Percentiles rank a stretch among this genome's conserved stretches.
These are phyloP conservation scores for Aurelia sp. DNA, from an alignment of 30 jellyfish, hydroid and myxozoan species.

Conservation along the genomic window DNA sequence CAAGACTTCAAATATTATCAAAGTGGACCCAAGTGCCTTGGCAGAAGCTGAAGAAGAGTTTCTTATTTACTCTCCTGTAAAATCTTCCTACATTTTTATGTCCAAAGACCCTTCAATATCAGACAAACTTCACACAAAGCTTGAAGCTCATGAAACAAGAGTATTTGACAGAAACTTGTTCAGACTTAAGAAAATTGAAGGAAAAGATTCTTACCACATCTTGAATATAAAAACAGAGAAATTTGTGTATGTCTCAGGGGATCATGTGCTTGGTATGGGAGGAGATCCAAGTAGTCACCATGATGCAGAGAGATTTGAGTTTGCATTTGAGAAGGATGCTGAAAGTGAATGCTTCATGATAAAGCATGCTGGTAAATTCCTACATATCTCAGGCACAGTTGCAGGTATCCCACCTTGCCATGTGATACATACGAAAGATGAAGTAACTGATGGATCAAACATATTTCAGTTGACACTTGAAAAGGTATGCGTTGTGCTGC, in stretches of 20 bases:
- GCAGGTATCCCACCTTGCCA: slow-evolving; percentile 69
- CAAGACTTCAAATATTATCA: slow-evolving; percentile 8
- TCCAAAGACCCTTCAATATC: slow-evolving; percentile 72
- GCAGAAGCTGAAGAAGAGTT: slow-evolving; percentile 56
- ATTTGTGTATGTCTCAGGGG: slow-evolving; percentile 60
- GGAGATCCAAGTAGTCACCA: slow-evolving; percentile 36
- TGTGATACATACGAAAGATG: slow-evolving; percentile 40
- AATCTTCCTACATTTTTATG: slow-evolving; percentile 33
- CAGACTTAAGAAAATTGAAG: slow-evolving; percentile 37
- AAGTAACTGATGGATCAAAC: slow-evolving; percentile 9
- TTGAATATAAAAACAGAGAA: slow-evolving; percentile 53
- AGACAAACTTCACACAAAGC: slow-evolving; percentile 47
- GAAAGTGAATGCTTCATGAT: slow-evolving; percentile 46
- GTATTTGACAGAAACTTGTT: slow-evolving; percentile 48
- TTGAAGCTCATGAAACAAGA: slow-evolving; percentile 41
- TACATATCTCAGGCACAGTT: slow-evolving; percentile 26
- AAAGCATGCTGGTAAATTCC: slow-evolving; percentile 11
- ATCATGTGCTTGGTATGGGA: slow-evolving; percentile 29
- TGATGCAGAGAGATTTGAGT: slow-evolving; percentile 16
- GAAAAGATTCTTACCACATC: slow-evolving; percentile 18
- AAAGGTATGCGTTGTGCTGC: slow-evolving; percentile 17
- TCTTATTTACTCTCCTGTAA: slow-evolving; percentile 50
- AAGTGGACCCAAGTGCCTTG: slow-evolving; percentile 26
- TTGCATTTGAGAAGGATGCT: slow-evolving; percentile 3
- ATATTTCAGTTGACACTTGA: slow-evolving; percentile 39